Evolutionary conservation across 1,140 invertebrate species (phyloP).

Genomic region (Drosophila arawakana): DNA sequence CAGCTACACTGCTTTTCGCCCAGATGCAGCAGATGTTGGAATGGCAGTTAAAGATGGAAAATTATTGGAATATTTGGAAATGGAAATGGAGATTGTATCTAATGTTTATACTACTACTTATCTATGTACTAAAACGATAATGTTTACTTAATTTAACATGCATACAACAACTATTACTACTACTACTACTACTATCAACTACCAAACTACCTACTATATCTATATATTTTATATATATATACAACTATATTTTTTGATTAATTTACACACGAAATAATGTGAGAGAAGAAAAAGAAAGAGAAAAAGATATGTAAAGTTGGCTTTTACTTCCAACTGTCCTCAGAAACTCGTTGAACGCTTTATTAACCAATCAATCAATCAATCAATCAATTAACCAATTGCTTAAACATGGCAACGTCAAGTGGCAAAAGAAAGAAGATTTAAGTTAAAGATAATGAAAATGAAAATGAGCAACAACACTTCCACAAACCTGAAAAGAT

Average conservation of each 20-base stretch:
- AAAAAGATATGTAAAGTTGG: constrained; percentile 39
- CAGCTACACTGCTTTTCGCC: no score
- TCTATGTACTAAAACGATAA: constrained; percentile 40
- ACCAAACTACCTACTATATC: constrained; percentile 23
- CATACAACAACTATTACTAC: constrained; percentile 31
- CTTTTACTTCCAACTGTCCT: constrained; percentile 26
- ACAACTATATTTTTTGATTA: constrained; percentile 61
- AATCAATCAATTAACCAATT: constrained; percentile 18
- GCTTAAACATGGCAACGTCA: constrained; percentile 48
- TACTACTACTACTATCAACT: constrained; percentile 12
- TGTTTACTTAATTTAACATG: constrained; percentile 60
- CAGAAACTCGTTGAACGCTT: constrained; percentile 25
- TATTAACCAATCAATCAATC: constrained; percentile 27
- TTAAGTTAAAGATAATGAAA: not conserved
- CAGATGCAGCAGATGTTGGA: not conserved
- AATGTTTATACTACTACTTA: constrained; percentile 54
- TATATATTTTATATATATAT: constrained; percentile 21
- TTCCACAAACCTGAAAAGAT: constrained; percentile 42
- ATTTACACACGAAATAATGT: constrained; percentile 51
- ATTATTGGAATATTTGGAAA: not conserved
- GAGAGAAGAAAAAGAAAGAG: not conserved
- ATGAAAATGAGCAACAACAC: constrained; percentile 15
- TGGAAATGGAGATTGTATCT: constrained; percentile 41
- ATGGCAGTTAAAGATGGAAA: not conserved
- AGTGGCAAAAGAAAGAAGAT: constrained; percentile 10